Evolutionary conservation across 2,797 vertebrate species (phyloP).

Genomic region (Heterohyrax brucei): DNA sequence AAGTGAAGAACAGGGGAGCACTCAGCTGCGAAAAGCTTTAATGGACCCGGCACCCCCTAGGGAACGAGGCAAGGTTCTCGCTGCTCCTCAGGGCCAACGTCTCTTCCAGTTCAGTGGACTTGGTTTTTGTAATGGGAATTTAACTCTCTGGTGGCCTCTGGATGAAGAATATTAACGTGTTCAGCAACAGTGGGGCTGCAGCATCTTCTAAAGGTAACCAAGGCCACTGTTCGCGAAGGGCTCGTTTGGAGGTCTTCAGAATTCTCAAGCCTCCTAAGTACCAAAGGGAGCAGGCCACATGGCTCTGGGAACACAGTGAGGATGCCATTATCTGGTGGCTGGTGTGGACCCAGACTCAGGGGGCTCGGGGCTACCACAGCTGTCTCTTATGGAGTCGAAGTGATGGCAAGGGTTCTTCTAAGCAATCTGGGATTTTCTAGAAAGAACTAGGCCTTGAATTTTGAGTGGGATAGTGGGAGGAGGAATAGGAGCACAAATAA

Average conservation of each 20-base stretch:
- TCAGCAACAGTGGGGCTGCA: not conserved
- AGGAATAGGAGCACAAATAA: not conserved
- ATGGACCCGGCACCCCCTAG: conserved; percentile 70
- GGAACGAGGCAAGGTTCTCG: conserved; percentile 65
- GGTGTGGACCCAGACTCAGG: not conserved
- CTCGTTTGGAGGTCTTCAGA: not conserved
- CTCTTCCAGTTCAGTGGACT: conserved; percentile 77
- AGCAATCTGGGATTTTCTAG: not conserved
- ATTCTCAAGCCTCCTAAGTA: conserved; percentile 11
- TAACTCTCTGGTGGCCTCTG: conserved; percentile 49
- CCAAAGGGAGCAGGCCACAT: not conserved
- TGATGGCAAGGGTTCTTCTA: not conserved
- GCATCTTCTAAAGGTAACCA: not conserved
- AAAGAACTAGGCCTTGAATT: not conserved
- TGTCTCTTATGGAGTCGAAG: not conserved
- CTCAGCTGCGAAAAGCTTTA: conserved; percentile 77
- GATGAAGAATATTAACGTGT: not conserved
- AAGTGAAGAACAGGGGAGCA: conserved; percentile 80
- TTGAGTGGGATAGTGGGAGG: not conserved
- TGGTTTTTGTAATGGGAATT: conserved; percentile 81
- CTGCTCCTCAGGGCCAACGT: not conserved
- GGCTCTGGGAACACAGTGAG: not conserved
- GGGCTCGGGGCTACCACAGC: not conserved
- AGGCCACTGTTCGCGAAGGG: not conserved
- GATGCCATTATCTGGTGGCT: not conserved